phyloP scores from a whole-genome alignment of 2,888 invertebrate genomes.

The Pachydiplax longipennis region DNA sequence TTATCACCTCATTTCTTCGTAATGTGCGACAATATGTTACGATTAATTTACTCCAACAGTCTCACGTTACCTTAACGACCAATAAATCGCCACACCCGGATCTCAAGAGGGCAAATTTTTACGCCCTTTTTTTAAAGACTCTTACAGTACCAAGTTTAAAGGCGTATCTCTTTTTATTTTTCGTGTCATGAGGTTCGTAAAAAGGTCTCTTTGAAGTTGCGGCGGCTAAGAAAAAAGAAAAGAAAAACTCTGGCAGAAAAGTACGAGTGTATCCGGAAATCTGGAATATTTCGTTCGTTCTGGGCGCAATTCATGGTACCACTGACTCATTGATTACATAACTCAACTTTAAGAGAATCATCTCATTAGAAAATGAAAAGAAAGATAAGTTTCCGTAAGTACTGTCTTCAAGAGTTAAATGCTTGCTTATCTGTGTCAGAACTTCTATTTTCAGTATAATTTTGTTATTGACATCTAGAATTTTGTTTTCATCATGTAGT shows the following conservation, averaged over 20 bases:
- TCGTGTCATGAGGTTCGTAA: neutral
- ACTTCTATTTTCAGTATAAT: too few relatives aligned
- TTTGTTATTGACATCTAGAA: too few relatives aligned
- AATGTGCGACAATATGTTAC: neutral
- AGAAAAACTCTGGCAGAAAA: neutral
- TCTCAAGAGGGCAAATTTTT: neutral
- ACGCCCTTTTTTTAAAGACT: neutral
- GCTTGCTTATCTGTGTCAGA: too few relatives aligned
- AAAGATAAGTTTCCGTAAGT: neutral
- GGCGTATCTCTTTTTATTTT: neutral
- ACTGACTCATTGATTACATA: neutral
- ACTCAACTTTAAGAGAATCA: neutral
- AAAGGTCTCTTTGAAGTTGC: neutral
- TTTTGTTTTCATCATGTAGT: too few relatives aligned
- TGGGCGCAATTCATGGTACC: neutral
- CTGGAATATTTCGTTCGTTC: neutral
- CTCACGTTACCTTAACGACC: neutral
- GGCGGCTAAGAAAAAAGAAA: neutral
- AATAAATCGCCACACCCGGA: neutral
- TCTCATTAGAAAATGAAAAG: neutral
- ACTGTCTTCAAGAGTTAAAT: neutral
- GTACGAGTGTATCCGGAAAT: neutral
- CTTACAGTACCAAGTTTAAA: neutral
- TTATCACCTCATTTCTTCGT: neutral
- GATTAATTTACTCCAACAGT: neutral